Conservation (phyloP, 1,140 invertebrate species). For the Drosophila tristis region DNA sequence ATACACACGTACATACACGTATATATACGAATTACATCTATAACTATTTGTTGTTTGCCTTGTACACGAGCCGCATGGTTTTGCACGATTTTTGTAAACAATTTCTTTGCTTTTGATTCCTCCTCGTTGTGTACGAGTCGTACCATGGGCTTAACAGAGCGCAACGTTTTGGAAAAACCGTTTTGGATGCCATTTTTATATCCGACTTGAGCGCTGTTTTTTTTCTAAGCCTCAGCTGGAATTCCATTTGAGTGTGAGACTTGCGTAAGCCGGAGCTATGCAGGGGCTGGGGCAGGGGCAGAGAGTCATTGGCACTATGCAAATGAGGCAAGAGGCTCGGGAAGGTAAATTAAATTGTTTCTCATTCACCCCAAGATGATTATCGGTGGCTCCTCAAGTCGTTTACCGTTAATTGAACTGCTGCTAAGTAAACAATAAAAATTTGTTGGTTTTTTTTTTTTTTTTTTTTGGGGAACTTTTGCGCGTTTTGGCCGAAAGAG, state of each 20-base stretch:
- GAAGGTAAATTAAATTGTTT: constrained; percentile 71
- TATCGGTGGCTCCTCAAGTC: constrained; percentile 46
- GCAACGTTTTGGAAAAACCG: constrained; percentile 63
- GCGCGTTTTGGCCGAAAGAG: constrained; percentile 11
- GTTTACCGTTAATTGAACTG: constrained; percentile 74
- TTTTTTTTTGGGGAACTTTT: constrained; percentile 31
- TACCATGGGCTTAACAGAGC: constrained; percentile 64
- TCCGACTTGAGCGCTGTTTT: constrained; percentile 21
- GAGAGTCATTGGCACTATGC: constrained; percentile 73
- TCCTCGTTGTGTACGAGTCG: no score
- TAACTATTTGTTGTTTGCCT: constrained; percentile 57
- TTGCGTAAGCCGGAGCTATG: constrained; percentile 56
- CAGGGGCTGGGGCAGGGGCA: neutral
- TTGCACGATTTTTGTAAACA: constrained; percentile 63
- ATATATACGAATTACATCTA: constrained; percentile 24
- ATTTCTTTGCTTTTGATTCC: constrained; percentile 58
- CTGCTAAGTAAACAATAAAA: constrained; percentile 43
- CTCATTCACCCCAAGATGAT: constrained; percentile 51
- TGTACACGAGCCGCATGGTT: constrained; percentile 27
- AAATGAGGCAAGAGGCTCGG: constrained; percentile 56
- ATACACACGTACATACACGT: constrained; percentile 9
- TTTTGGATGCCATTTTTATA: constrained; percentile 46
- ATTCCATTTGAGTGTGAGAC: constrained; percentile 32
- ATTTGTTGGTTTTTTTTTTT: constrained; percentile 30
- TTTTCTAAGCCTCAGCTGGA: constrained; percentile 5